Evolutionary conservation across 1,140 invertebrate genomes (phyloP), one percentile per base, ranked within the genome.

Genomic region (Myzus persicae): DNA sequence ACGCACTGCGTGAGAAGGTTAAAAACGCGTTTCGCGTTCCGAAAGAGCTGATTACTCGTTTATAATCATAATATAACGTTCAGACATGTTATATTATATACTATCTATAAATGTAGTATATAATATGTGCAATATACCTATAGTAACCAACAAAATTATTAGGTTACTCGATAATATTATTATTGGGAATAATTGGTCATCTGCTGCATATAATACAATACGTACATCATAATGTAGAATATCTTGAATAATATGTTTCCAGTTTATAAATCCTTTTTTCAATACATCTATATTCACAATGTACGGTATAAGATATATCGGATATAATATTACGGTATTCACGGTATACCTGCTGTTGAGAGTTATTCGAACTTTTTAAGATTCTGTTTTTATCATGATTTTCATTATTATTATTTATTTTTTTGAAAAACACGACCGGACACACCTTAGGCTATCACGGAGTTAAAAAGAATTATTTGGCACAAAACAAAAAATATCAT

Each of bases 391-490:
- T n/a, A 87, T 42, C 9, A n/a, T 85, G 24, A 85, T 44, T 85
- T 24, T 42, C 44, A 85, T 85, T 85, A 87, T 87, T 31, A 85
- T 87, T 48, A 87, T 87, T 87, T 87, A n/a, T 46, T 87, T 46
- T 51, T 51, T 51, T 51, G 22, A 0, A n/a, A 88, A 48, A 44
- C 31, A n/a, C 84, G 81, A 40, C n/a, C 40, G 9, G 11, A 26
- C 18, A 31, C 31, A 89, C 46, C 87, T 89, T 22, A 51, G 46
- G 46, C 46, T 36, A 36, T 89, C 87, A 89, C 87, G 46, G 20
- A 89, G 20, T 38, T 38, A 0, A 36, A 89, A 89, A 51, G 20
- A 36, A 11, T 51, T 51, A 51, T 88, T 88, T 48, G 20, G 44
- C 31, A 20, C 44, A 46, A 85, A 85, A 11, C 4, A 44, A 24